These are phyloP conservation scores for Macrochelys suwanniensis DNA, from an alignment of 2,797 vertebrate genomes.

Conservation along the genomic window DNA sequence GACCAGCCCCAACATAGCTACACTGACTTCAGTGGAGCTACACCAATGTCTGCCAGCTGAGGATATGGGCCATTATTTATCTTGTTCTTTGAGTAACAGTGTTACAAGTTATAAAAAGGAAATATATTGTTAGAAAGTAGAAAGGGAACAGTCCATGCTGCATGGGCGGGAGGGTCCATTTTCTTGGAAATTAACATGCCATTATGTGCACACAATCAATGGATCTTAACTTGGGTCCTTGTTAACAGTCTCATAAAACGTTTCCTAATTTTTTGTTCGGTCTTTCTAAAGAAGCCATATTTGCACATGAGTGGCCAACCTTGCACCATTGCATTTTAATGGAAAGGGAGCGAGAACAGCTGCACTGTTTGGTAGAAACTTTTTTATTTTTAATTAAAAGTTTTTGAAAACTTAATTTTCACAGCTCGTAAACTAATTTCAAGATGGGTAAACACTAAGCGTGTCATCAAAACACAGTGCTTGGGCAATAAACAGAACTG, in stretches of 20 bases:
- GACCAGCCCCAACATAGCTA: neutral
- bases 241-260: neutral
- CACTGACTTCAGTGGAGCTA: neutral
- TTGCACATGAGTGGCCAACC: too few species aligned
- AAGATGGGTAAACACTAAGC: neutral
- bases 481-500: rapidly evolving
- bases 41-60: neutral
- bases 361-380: neutral
- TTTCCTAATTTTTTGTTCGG: neutral
- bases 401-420: neutral
- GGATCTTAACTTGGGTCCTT: neutral
- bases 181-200: neutral
- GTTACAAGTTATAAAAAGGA: neutral
- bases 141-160: neutral
- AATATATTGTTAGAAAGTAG: neutral
- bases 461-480: neutral
- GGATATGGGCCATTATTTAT: neutral
- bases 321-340: neutral
- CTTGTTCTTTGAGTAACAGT: neutral
- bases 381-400: neutral
- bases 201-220: neutral
- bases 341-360: neutral
- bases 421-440: neutral
- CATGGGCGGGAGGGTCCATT: neutral
- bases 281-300: neutral